Conservation (phyloP, 2,113 vertebrate species). For the Cepphus grylle region DNA sequence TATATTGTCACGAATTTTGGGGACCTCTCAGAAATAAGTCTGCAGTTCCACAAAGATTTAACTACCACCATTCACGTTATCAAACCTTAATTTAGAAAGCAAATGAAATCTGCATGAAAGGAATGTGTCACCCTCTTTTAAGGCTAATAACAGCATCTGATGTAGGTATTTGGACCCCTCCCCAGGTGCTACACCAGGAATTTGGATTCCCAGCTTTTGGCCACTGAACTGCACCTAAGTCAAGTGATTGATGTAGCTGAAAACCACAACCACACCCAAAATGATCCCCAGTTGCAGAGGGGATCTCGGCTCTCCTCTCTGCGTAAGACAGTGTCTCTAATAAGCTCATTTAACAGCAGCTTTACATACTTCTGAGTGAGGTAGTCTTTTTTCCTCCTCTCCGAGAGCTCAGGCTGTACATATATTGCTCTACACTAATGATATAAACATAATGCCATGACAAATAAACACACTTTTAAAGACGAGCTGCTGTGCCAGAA, state of each 20-base stretch:
- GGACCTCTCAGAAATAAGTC: background rate
- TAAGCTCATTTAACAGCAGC: background rate
- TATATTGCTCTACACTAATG: background rate
- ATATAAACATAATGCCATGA: background rate
- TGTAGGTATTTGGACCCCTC: background rate
- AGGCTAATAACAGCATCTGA: background rate
- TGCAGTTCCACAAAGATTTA: background rate
- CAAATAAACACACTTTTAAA: background rate
- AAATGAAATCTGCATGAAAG: background rate
- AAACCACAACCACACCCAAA: background rate
- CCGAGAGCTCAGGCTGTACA: background rate
- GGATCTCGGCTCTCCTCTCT: background rate
- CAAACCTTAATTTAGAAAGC: background rate
- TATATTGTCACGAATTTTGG: background rate
- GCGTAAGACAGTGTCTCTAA: background rate
- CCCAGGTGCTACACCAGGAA: background rate
- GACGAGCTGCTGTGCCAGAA: background rate
- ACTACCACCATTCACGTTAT: background rate
- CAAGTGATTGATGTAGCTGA: background rate
- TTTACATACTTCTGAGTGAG: background rate
- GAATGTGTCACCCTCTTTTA: background rate
- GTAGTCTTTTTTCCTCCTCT: background rate
- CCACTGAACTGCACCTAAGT: background rate
- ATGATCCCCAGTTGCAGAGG: background rate
- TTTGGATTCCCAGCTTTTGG: background rate